Base-by-base conservation (phyloP, 2,888 invertebrate genomes). In the Acronicta aceris region DNA sequence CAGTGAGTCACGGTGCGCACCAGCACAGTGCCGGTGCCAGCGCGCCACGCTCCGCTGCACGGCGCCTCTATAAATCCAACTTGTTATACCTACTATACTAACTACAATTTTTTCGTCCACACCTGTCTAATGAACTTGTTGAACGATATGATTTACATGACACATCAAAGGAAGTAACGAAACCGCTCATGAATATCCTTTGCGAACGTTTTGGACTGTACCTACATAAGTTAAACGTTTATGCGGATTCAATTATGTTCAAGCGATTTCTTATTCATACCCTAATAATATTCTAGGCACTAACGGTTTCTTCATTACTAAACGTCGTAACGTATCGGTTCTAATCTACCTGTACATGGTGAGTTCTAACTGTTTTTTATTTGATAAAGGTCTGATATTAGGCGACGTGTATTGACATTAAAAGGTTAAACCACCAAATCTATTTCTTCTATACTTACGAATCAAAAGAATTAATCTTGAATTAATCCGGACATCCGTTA, bases 121-220 rank as follows among this genome's bases (percentile, higher is more conserved):
- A 58, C 54, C 69, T 75, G 65, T 16, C 27, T 65, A 59, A 64
- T 74, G 60, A 63, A 67, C 59, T 59, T 68, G 62, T 74, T 65
- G 60, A 60, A 59, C 42, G 45, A 36, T 21, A 53, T 51, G 49
- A 63, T 54, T 68, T 54, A 74, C 46, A 60, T 54, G 53, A 63
- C 76, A 59, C 53, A 38, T 51, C 38, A 15, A 62, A 56, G 59
- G 55, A 68, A 58, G 47, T 62, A 45, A 51, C 38, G 30, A 61
- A 69, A 64, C 27, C 17, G 16, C 42, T 21, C 38, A 33, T 30
- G 56, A 65, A 49, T 43, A 49, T 45, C 53, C 51, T 73, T 36
- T 48, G 55, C 41, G 38, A 54, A 21, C 43, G 15, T 36, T 57
- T 55, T 47, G 25, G 47, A 45, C 49, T 51, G n/a, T 50, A 59